Conservation (phyloP, 1,140 invertebrate species). For the Trinorchestia longiramus region DNA sequence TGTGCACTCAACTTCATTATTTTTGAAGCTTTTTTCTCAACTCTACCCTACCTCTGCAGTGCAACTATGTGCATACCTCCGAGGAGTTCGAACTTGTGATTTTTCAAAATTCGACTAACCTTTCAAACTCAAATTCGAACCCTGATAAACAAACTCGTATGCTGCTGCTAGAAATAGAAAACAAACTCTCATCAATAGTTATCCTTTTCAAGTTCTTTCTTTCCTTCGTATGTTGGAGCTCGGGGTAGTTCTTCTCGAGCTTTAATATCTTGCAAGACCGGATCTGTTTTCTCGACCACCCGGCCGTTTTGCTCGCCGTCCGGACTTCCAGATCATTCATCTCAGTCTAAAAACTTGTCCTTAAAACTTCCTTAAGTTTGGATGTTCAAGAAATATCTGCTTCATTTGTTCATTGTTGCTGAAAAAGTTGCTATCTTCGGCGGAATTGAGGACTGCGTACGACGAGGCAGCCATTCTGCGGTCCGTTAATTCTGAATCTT, state of each 20-base stretch:
- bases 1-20: too few species aligned
- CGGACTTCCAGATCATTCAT: slow-evolving; percentile 37
- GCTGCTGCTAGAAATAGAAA: background rate
- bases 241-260: background rate
- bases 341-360: slow-evolving; percentile 48
- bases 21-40: background rate
- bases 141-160: background rate
- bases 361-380: slow-evolving; percentile 53
- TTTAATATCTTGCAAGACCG: background rate
- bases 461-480: background rate
- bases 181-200: background rate
- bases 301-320: background rate
- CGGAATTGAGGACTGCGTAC: background rate
- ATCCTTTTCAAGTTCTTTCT: background rate
- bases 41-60: background rate
- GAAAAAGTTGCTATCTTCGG: slow-evolving; percentile 40
- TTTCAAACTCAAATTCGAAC: background rate
- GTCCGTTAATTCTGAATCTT: background rate
- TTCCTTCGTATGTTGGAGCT: background rate
- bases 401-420: slow-evolving; percentile 53
- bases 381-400: slow-evolving; percentile 46
- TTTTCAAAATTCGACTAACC: background rate
- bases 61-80: background rate
- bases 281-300: background rate
- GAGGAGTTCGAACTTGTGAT: background rate